Evolutionary conservation across 1,140 invertebrate species (phyloP), one percentile per base, ranked within the genome.

Genomic region (Hestina assimilis): DNA sequence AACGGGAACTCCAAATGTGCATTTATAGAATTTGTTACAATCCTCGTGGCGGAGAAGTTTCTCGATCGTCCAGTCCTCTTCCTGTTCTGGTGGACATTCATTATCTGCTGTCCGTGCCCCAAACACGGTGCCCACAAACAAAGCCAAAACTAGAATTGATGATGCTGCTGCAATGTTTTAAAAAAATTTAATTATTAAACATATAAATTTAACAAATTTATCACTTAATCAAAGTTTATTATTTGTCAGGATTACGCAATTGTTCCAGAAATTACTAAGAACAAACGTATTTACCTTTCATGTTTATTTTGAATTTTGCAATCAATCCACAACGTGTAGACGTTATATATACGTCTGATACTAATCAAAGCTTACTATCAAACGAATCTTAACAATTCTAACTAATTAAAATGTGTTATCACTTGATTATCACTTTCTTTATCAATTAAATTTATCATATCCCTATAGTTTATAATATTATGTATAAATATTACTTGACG

Each of bases 11-110:
- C 89, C 90, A 7, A 71, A 79, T 0, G 86, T 75, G 59, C 93
- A 94, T 12, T 89, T 83, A 67, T 91, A 93, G 66, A 91, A 94
- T 41, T 79, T 89, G 2, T 75, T 66, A 62, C 92, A 93, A 55
- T 91, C 86, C 1, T 88, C 80, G 59, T 92, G 86, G 0, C 80
- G 61, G 20, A 91, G 66, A 3, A 82, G 42, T 35, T 59, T 14
- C 38, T 82, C 78, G 11, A 75, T 73, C 9, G 46, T 52, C 74
- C 73, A 78, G 45, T 81, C 53, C 0, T 15, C 4, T 17, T 59
- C 72, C 41, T 79, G 75, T 14, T 76, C 72, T n/a, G 59, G 15
- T 0, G 79, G 78, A 46, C 82, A 85, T 48, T 66, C 38, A 8
- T 66, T 43, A 8, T 43, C 58, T 0, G 26, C 46, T 1, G 17